Evolutionary conservation across 2,888 invertebrate species (phyloP).

Genomic region (Lasioglossum figueresi): DNA sequence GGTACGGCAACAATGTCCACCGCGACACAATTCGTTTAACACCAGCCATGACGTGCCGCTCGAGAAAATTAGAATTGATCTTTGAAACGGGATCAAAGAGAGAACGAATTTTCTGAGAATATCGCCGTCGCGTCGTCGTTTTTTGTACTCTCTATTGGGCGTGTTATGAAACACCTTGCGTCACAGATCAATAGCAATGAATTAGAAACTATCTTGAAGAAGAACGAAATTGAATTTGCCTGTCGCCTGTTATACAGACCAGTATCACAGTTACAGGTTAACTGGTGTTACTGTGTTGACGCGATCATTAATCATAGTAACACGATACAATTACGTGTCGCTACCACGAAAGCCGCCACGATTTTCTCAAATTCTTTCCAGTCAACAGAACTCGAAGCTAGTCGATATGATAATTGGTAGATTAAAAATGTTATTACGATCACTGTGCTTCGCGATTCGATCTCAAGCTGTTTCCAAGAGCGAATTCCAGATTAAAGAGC

Average conservation of each 20-base stretch:
- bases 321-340: background rate
- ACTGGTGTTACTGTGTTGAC: background rate
- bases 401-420: background rate
- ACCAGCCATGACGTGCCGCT: background rate
- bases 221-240: background rate
- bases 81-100: background rate
- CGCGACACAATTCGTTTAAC: background rate
- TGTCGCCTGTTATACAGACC: background rate
- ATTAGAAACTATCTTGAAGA: background rate
- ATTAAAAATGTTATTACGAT: too few species aligned
- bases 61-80: background rate
- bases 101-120: background rate
- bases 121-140: background rate
- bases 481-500: too few species aligned
- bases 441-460: too few species aligned
- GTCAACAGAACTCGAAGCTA: background rate
- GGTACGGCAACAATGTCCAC: conserved; percentile 35
- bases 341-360: background rate
- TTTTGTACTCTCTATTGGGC: background rate
- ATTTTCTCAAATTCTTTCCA: background rate
- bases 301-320: background rate
- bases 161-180: background rate
- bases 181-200: background rate
- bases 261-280: background rate
- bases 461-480: too few species aligned